These are phyloP conservation scores for Thyatira batis DNA, from an alignment of 2,888 invertebrate genomes.

Conservation along the genomic window DNA sequence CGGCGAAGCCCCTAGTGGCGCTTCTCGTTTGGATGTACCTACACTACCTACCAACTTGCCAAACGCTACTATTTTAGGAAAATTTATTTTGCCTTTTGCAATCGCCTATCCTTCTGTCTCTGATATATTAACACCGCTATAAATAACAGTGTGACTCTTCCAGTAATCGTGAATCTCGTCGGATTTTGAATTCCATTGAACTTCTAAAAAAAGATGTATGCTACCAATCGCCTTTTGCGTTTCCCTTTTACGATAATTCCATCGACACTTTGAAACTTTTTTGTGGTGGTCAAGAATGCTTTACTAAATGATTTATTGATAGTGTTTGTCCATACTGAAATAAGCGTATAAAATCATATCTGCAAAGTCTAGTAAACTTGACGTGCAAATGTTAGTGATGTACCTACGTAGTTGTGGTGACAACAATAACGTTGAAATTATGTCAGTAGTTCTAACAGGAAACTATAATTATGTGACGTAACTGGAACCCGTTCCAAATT, in stretches of 20 bases:
- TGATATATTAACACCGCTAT: slow-evolving; percentile 25
- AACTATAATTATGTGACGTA: not conserved
- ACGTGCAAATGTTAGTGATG: too few species aligned
- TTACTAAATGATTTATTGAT: not conserved
- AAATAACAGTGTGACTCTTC: slow-evolving; percentile 6
- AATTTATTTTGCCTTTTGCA: slow-evolving; percentile 29
- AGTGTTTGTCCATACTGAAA: too few species aligned
- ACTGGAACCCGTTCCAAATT: not conserved
- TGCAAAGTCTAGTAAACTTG: too few species aligned
- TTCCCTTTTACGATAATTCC: not conserved
- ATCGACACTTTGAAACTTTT: not conserved
- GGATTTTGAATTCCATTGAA: not conserved
- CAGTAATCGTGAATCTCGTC: slow-evolving; percentile 12
- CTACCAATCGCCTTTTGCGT: not conserved
- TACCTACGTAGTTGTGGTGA: too few species aligned
- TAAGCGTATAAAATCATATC: too few species aligned
- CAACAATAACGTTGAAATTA: not conserved
- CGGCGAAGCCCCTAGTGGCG: slow-evolving; percentile 20
- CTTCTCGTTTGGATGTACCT: slow-evolving; percentile 13
- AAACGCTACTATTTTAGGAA: slow-evolving; percentile 25
- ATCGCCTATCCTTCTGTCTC: slow-evolving; percentile 19
- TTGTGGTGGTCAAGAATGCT: not conserved
- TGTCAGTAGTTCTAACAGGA: not conserved
- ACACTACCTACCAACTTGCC: slow-evolving; percentile 25
- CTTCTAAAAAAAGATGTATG: not conserved